These are phyloP conservation scores for Ctena decussata DNA, from an alignment of 2,888 invertebrate genomes.

Conservation along the genomic window DNA sequence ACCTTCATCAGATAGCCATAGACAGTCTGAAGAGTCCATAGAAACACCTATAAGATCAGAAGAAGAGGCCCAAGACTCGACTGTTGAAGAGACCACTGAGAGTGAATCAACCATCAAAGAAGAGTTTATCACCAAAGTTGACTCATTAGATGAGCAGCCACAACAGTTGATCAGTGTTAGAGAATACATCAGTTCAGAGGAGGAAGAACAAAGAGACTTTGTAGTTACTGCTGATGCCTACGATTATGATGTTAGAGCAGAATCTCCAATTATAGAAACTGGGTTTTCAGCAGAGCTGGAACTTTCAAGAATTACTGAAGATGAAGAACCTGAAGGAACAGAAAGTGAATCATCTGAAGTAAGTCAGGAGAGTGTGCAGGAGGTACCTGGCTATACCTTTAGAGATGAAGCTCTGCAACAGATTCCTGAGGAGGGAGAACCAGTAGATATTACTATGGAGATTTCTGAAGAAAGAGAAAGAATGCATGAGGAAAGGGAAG, in stretches of 20 bases:
- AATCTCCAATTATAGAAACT: constrained; percentile 61
- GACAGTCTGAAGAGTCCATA: constrained; percentile 47
- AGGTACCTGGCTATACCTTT: constrained; percentile 30
- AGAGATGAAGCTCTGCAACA: constrained; percentile 56
- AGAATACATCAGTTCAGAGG: constrained; percentile 62
- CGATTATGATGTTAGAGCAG: constrained; percentile 85
- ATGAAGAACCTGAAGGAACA: constrained; percentile 43
- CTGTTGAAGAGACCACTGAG: constrained; percentile 58
- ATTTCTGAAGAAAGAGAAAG: constrained; percentile 38
- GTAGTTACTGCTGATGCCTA: neutral
- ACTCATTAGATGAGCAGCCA: constrained; percentile 51
- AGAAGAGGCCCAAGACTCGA: constrained; percentile 34
- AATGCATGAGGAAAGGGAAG: constrained; percentile 46
- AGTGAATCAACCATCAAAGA: constrained; percentile 64
- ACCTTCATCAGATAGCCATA: neutral
- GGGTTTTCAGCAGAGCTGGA: constrained; percentile 53
- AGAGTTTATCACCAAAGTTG: constrained; percentile 59
- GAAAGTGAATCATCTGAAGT: constrained; percentile 50
- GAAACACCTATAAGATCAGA: constrained; percentile 32
- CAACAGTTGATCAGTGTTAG: constrained; percentile 62
- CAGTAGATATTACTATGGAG: constrained; percentile 53
- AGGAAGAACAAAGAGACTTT: constrained; percentile 48
- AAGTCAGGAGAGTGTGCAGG: constrained; percentile 76
- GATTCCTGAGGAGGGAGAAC: constrained; percentile 62
- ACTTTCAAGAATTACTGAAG: constrained; percentile 62